Base-by-base conservation (phyloP, 2,113 vertebrate species). In the Leucopsar rothschildi region DNA sequence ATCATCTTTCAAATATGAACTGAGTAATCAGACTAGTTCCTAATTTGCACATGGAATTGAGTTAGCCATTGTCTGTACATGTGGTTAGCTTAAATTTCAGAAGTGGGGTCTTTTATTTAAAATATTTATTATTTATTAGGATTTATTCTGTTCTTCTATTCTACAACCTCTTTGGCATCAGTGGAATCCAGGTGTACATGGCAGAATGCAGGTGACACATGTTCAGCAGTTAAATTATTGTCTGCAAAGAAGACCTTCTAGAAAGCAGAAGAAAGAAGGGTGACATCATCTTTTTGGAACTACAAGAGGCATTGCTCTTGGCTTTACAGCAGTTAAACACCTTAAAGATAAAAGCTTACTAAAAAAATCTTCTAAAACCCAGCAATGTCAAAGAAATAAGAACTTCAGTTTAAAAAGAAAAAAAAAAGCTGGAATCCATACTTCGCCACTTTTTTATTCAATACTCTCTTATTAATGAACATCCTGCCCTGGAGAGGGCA, bases 401-500 rank as follows among this genome's bases (percentile, higher is more conserved):
- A 72, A 61, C 25, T 63, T n/a, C 2, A 49, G n/a, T 29, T 27
- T 6, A 25, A 60, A 47, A 83, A 47, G 6, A 28, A n/a, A 56
- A 59, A 45, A 49, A 31, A 6, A 16, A 52, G 6, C 28, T 77
- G 56, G 6, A 55, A 68, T 78, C 21, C 5, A n/a, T 33, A 45
- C 12, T 69, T 80, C 7, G 45, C 8, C 10, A 44, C 2, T 63
- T 61, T 81, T 86, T 84, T 12, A 17, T 88, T 71, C 47, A 63
- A 22, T 8, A 64, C 4, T 33, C 18, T 68, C 40, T 85, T 73
- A 93, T 39, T 82, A 90, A 86, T 80, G 63, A 96, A 66, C 82
- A 94, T 69, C 79, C 71, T 96, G 88, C 63, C 95, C 96, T 96
- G 94, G 95, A 97, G 96, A 97, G 92, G 96, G 95, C 95, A 94